Base-by-base conservation (phyloP, 2,888 invertebrate species). In the Heliconius erato region DNA sequence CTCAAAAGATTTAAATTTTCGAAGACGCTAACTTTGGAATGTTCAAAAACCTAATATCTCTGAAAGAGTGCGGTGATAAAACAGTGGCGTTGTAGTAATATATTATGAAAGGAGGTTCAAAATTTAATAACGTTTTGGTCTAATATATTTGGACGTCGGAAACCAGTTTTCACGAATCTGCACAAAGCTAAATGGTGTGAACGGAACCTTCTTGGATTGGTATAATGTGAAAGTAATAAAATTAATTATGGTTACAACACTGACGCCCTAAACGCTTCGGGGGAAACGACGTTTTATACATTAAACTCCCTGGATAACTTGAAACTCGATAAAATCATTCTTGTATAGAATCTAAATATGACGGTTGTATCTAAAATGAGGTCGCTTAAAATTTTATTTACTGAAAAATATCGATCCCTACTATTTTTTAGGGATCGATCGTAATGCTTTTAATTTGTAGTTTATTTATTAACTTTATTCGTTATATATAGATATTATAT, bases 231-330 rank as follows among this genome's bases (percentile, higher is more conserved):
- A 89, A 90, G 91, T 88, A 91, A 92, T 93, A 91, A 93, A 92
- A 93, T 93, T 93, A 87, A 93, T 93, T 93, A 92, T 88, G 89
- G 90, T 87, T 88, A 89, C 86, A 87, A 89, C 88, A 90, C 90
- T 91, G 91, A 91, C 90, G 88, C 86, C 87, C 86, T 85, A 88
- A 88, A 91, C 89, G 91, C 91, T 90, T 88, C 86, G 88, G 84
- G 90, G 91, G 90, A 88, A 92, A 91, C 90, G 85, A 87, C 90
- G 87, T 90, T 91, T 93, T 91, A 91, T 91, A 93, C 90, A 92
- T 92, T 93, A 91, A 91, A 91, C 90, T 91, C 86, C 85, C 90
- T 90, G 91, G 91, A 93, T 93, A 93, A 93, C 93, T 93, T 93
- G 92, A 88, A 92, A 92, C 89, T 91, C 92, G 91, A 94, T 92